Percentiles rank a stretch among this genome's conserved stretches.
These are phyloP conservation scores for Conus betulinus DNA, from an alignment of 1,140 invertebrate genomes.

Conservation along the genomic window DNA sequence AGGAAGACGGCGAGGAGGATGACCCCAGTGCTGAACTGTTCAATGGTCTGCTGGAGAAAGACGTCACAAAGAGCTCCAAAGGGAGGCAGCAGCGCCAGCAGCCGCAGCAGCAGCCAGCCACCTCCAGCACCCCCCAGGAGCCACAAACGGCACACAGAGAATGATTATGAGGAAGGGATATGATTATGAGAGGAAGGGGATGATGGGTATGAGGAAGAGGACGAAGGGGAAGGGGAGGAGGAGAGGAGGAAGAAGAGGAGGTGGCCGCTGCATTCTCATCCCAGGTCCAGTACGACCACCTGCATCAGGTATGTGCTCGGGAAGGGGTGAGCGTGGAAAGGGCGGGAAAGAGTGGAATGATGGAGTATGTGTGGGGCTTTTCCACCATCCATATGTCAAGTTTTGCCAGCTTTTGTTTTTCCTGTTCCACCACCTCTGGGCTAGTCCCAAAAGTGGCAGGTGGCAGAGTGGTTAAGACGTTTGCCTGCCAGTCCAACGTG, in stretches of 20 bases:
- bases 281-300: constrained; percentile 18
- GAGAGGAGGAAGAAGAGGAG: background rate
- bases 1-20: constrained; percentile 34
- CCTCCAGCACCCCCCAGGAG: background rate
- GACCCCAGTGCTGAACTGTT: constrained; percentile 37
- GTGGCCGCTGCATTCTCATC: background rate
- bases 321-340: background rate
- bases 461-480: too few relatives aligned
- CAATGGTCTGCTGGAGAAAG: constrained; percentile 39
- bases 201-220: constrained; percentile 11
- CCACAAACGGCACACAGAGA: background rate
- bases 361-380: background rate
- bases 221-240: background rate
- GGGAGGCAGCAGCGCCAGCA: background rate
- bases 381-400: too few relatives aligned
- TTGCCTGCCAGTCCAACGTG: too few relatives aligned
- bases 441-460: too few relatives aligned
- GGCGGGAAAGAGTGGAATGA: background rate
- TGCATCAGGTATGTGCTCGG: constrained; percentile 14
- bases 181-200: constrained; percentile 24
- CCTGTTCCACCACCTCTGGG: too few relatives aligned
- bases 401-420: too few relatives aligned
- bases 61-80: background rate
- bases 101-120: background rate
- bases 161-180: background rate